Evolutionary conservation across 2,888 invertebrate genomes (phyloP), one percentile per base, ranked within the genome.

Genomic region (Melanotus villosus): DNA sequence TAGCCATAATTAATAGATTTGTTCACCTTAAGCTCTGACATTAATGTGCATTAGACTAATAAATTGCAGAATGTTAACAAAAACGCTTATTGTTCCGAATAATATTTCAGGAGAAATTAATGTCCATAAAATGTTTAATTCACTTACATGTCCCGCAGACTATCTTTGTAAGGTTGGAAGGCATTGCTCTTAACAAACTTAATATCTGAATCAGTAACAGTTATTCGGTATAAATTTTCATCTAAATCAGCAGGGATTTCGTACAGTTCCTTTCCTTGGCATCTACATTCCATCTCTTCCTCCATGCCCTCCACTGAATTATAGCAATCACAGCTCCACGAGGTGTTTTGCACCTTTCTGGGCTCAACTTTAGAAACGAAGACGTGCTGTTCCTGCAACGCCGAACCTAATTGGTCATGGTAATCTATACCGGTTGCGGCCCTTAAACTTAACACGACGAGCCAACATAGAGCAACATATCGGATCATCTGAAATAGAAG

Each of bases 71-170:
- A n/a, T n/a, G n/a, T n/a, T n/a, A n/a, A n/a, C n/a, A n/a, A n/a
- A n/a, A n/a, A n/a, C n/a, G n/a, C n/a, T n/a, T n/a, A n/a, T n/a
- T n/a, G n/a, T n/a, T n/a, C n/a, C n/a, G n/a, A n/a, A n/a, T n/a
- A n/a, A n/a, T n/a, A n/a, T n/a, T n/a, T n/a, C n/a, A n/a, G n/a
- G n/a, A n/a, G n/a, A n/a, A n/a, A n/a, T n/a, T n/a, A n/a, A n/a
- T n/a, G n/a, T n/a, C n/a, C n/a, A n/a, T n/a, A n/a, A n/a, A n/a
- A n/a, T n/a, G n/a, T n/a, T n/a, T n/a, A n/a, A n/a, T 56, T 41
- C 41, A 82, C 85, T 83, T 79, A 85, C 84, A 85, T 79, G 50
- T 85, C 85, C 68, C 78, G 78, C n/a, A 85, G 66, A 2, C 79
- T 80, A n/a, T 70, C 70, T 52, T 78, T 81, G 65, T 85, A 85